Base-by-base conservation (phyloP, 2,113 vertebrate species). In the Panthera uncia region DNA sequence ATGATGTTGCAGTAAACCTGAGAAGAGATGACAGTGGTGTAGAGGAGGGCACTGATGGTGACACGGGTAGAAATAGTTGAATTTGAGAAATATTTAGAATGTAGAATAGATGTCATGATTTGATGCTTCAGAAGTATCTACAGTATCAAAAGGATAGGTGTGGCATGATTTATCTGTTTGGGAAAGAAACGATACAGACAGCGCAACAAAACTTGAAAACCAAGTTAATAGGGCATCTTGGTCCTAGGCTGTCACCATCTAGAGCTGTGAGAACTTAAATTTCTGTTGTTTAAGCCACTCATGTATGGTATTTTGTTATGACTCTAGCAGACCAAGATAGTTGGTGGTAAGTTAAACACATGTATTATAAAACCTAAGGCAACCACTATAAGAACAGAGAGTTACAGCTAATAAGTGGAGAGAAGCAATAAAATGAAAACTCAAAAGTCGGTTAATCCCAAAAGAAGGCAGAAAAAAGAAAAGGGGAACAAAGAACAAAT, bases 51-150 rank as follows among this genome's bases (percentile, higher is more conserved):
- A 48, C 4, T 82, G 50, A 63, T 15, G 65, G 18, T 94, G 89
- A 48, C 27, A 23, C 45, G 63, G 29, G 10, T 79, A 87, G 76
- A 84, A 65, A 16, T 45, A 91, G n/a, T 63, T 96, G 89, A 87
- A 80, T 61, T 74, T 91, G 63, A 91, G 81, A 91, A 91, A 68
- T 90, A 88, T 36, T 83, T 80, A 78, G 41, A 31, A 61, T 74
- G 23, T 83, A 36, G 52, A 61, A 23, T 52, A 79, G 69, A 87
- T 14, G 69, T 19, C 19, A 3, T 52, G 25, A 78, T 27, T 65
- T 81, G 65, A 23, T 94, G 71, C 12, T 96, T 87, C 36, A 91
- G 9, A 90, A 36, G 36, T 89, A 33, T 33, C n/a, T 79, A 13
- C 33, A 61, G 88, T 89, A 69, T 81, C 69, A 73, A 50, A 87